Evolutionary conservation across 1,140 invertebrate genomes (phyloP).

Genomic region (Maniola jurtina): DNA sequence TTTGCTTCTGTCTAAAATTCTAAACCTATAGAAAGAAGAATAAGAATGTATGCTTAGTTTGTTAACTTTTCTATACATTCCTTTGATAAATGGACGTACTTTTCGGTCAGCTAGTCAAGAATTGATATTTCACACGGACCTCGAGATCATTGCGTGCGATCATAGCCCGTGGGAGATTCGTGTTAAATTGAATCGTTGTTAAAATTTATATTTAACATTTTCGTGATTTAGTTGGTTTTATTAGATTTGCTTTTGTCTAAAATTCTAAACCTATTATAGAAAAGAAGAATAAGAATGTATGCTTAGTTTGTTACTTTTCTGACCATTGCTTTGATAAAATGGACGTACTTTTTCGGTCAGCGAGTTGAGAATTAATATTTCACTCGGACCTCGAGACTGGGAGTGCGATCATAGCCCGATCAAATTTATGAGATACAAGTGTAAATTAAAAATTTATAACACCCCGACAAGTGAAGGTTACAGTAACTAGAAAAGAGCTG

Average conservation of each 20-base stretch:
- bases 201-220: neutral
- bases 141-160: neutral
- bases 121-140: slow-evolving; percentile 59
- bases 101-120: slow-evolving; percentile 46
- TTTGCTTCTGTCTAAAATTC: too few relatives aligned
- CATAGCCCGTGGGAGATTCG: slow-evolving; percentile 9
- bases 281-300: too few relatives aligned
- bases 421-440: too few relatives aligned
- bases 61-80: slow-evolving; percentile 16
- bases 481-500: too few relatives aligned
- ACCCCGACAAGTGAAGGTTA: too few relatives aligned
- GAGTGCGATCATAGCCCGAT: slow-evolving; percentile 13
- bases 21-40: too few relatives aligned
- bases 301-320: too few relatives aligned
- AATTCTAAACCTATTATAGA: too few relatives aligned
- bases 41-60: too few relatives aligned
- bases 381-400: slow-evolving; percentile 34
- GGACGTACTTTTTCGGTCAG: slow-evolving; percentile 43
- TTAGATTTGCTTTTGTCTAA: neutral
- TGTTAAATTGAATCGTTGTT: slow-evolving; percentile 11
- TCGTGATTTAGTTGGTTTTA: neutral
- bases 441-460: too few relatives aligned
- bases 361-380: slow-evolving; percentile 63
- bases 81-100: slow-evolving; percentile 56
- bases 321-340: slow-evolving; percentile 54